Evolutionary conservation across 2,113 vertebrate species (phyloP), one percentile per base, ranked within the genome.

Genomic region (Sturnus vulgaris): DNA sequence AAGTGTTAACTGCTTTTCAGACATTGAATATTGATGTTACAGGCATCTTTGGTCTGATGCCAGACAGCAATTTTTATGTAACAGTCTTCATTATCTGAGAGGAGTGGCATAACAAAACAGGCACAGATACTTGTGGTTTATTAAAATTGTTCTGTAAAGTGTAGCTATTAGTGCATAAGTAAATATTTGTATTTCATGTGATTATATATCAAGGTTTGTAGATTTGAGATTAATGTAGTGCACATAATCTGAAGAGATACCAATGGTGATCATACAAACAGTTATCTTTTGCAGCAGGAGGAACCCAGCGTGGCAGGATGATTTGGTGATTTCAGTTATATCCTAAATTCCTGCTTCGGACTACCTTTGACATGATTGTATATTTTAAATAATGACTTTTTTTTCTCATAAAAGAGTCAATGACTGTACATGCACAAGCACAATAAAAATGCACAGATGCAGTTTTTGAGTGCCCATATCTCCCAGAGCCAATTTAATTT

Each of bases 361-460:
- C 9, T 2, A 0, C 31, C 42, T 73, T 77, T 33, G 28, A 80
- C 90, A 56, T 21, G 2, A 42, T 37, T 73, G 7, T 27, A 14
- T 77, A 5, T 69, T 70, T 90, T 33, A 70, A 83, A 44, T 33
- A 20, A 42, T 15, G 2, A 7, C 1, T 28, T 33, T 33, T 63
- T 39, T 63, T 20, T 37, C 33, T n/a, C 18, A 11, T 63, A 14
- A 35, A 35, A 57, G 22, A 65, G 4, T 39, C 42, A 22, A 12
- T 35, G 35, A 2, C 19, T 6, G 3, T 18, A n/a, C 3, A 11
- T 7, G 3, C 7, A 23, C 15, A 65, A 47, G 17, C 4, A 52
- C 50, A 52, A 5, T 68, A 25, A 68, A 69, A 56, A 28, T 31
- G 40, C 46, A 31, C 12, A 35, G 19, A 8, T 55, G 4, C n/a